A percentile compares a stretch with the other conserved stretches of the same genome.
These are phyloP conservation scores for Argopecten irradians DNA, from an alignment of 1,140 invertebrate species.

Conservation along the genomic window DNA sequence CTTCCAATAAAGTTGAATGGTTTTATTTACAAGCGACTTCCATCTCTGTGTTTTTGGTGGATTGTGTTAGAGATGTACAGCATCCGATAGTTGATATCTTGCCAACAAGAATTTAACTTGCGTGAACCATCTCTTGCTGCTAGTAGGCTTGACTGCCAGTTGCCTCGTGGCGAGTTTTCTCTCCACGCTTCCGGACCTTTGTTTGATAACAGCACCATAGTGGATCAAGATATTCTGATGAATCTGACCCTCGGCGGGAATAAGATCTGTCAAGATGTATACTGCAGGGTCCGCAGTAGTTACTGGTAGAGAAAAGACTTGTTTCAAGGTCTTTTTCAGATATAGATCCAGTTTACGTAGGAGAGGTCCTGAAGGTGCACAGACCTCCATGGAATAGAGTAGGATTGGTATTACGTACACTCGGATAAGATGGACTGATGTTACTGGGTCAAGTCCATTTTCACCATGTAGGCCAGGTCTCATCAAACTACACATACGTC, in stretches of 20 bases:
- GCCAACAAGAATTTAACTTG: not conserved
- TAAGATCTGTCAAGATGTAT: slow-evolving; percentile 33
- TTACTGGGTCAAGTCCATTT: slow-evolving; percentile 19
- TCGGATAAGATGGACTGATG: not conserved
- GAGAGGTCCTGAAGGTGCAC: not conserved
- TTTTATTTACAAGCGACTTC: not conserved
- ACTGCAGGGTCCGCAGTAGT: slow-evolving; percentile 32
- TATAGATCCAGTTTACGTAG: slow-evolving; percentile 36
- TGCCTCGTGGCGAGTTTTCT: not conserved
- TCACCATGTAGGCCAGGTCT: slow-evolving; percentile 8
- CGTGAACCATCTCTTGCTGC: slow-evolving; percentile 20
- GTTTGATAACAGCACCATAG: slow-evolving; percentile 32
- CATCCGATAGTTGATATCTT: slow-evolving; percentile 11
- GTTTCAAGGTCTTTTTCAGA: slow-evolving; percentile 39
- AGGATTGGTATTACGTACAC: slow-evolving; percentile 15
- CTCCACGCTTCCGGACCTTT: not conserved
- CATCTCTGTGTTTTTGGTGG: not conserved
- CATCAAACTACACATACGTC: slow-evolving; percentile 29
- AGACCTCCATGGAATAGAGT: slow-evolving; percentile 25
- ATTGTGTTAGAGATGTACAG: not conserved
- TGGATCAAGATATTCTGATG: slow-evolving; percentile 23
- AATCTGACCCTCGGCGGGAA: slow-evolving; percentile 32
- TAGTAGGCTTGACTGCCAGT: not conserved
- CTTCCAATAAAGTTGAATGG: not conserved
- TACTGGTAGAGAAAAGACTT: slow-evolving; percentile 31